These are phyloP conservation scores for Drosophila nigrodunni DNA, from an alignment of 1,140 invertebrate genomes.

Conservation along the genomic window DNA sequence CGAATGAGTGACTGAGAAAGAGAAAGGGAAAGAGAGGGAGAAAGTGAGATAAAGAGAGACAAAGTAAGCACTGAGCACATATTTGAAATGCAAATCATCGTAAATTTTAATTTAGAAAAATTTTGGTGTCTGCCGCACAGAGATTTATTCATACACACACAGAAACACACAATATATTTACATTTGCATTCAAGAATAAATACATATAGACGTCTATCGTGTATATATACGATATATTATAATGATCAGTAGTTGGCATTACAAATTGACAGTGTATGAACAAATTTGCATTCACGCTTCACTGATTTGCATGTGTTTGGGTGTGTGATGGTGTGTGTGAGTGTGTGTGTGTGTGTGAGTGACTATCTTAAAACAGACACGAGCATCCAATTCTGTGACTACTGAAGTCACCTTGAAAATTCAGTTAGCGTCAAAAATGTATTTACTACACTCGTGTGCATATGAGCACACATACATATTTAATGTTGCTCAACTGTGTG, in stretches of 20 bases:
- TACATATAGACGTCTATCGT: slow-evolving; percentile 21
- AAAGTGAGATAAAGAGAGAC: neutral
- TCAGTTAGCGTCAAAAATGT: slow-evolving; percentile 48
- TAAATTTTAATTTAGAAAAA: slow-evolving; percentile 76
- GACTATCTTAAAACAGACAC: slow-evolving; percentile 19
- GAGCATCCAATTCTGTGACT: slow-evolving; percentile 27
- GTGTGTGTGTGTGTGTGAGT: slow-evolving; percentile 1
- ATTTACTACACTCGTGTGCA: slow-evolving; percentile 13
- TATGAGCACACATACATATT: slow-evolving; percentile 19
- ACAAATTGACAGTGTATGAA: slow-evolving; percentile 58
- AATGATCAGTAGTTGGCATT: slow-evolving; percentile 75
- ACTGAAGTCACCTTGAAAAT: slow-evolving; percentile 66
- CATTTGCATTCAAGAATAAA: slow-evolving; percentile 17
- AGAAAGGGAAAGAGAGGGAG: neutral
- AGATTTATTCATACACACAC: slow-evolving; percentile 63
- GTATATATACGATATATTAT: slow-evolving; percentile 30
- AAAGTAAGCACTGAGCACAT: neutral
- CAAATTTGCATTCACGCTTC: slow-evolving; percentile 70
- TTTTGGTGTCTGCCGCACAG: slow-evolving; percentile 36
- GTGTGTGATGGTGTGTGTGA: neutral
- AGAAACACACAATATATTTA: slow-evolving; percentile 26
- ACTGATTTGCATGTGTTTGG: slow-evolving; percentile 54
- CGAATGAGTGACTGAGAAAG: neutral
- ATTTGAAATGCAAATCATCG: slow-evolving; percentile 77
- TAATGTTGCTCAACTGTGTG: slow-evolving; percentile 9